Evolutionary conservation across 2,797 vertebrate species (phyloP).

Genomic region (Eremophila alpestris): DNA sequence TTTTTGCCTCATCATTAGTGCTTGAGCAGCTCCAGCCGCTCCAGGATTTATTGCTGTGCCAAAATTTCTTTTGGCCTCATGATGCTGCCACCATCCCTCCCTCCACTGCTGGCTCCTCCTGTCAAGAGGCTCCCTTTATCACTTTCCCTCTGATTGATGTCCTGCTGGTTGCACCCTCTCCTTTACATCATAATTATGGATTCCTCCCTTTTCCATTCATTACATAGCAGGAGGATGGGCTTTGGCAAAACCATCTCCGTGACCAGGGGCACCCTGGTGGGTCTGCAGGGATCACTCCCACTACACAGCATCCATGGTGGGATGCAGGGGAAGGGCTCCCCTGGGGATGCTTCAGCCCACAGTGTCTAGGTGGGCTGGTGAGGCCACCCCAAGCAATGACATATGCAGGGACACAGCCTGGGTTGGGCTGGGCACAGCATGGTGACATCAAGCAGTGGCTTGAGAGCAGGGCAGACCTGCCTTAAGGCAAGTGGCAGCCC

Average conservation of each 20-base stretch:
- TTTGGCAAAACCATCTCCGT: neutral
- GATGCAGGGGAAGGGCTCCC: neutral
- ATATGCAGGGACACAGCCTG: rapidly evolving
- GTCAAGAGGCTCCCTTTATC: constrained; percentile 7
- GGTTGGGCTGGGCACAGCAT: neutral
- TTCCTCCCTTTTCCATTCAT: neutral
- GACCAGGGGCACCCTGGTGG: neutral
- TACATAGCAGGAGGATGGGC: neutral
- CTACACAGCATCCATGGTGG: rapidly evolving
- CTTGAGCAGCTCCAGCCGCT: neutral
- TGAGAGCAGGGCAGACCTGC: neutral
- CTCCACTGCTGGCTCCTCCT: neutral
- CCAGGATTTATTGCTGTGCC: constrained; percentile 48
- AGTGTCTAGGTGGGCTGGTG: neutral
- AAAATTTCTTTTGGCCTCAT: constrained; percentile 47
- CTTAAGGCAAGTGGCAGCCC: neutral
- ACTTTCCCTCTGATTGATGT: constrained; percentile 32
- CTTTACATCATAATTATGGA: neutral
- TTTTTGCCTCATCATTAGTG: constrained; percentile 10
- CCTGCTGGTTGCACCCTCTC: neutral
- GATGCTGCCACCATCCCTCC: neutral
- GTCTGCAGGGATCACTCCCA: neutral
- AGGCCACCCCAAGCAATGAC: neutral
- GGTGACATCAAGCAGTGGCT: neutral
- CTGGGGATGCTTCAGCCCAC: neutral